Evolutionary conservation across 1,140 invertebrate species (phyloP).

Genomic region (Zaprionus lachaisei): DNA sequence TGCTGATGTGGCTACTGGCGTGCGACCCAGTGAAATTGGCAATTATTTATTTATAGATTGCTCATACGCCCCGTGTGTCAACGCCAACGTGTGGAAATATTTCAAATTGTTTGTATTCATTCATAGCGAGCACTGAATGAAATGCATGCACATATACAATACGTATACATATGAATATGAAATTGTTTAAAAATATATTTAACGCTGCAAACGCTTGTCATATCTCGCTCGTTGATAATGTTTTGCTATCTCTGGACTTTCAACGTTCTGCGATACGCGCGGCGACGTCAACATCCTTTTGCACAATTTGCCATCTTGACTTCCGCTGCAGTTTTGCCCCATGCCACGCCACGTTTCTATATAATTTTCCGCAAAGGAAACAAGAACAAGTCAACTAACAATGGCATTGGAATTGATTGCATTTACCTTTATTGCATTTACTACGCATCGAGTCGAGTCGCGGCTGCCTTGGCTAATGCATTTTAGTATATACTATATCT

Average conservation of each 20-base stretch:
- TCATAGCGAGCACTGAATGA: conserved; percentile 53
- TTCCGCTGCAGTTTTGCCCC: conserved; percentile 44
- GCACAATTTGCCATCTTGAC: conserved; percentile 23
- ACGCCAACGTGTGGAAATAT: conserved; percentile 46
- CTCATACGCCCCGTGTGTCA: conserved; percentile 56
- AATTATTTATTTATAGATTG: conserved; percentile 72
- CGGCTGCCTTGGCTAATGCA: conserved; percentile 11
- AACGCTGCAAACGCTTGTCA: background rate
- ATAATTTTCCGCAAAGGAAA: conserved; percentile 66
- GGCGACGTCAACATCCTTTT: conserved; percentile 9
- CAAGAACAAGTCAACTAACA: conserved; percentile 26
- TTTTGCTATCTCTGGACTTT: conserved; percentile 18
- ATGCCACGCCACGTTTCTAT: conserved; percentile 33
- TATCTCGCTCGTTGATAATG: conserved; percentile 29
- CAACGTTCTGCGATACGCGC: background rate
- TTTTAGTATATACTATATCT: background rate
- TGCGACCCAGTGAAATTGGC: conserved; percentile 40
- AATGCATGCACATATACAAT: conserved; percentile 36
- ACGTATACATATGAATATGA: background rate
- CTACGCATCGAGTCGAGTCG: conserved; percentile 27
- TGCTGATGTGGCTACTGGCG: conserved; percentile 17
- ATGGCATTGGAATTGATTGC: conserved; percentile 76
- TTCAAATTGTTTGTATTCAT: conserved; percentile 61
- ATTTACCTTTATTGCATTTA: conserved; percentile 76
- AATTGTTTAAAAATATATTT: conserved; percentile 10